These are phyloP conservation scores for Phrynocephalus versicolor DNA, from an alignment of 2,113 vertebrate species.

Conservation along the genomic window DNA sequence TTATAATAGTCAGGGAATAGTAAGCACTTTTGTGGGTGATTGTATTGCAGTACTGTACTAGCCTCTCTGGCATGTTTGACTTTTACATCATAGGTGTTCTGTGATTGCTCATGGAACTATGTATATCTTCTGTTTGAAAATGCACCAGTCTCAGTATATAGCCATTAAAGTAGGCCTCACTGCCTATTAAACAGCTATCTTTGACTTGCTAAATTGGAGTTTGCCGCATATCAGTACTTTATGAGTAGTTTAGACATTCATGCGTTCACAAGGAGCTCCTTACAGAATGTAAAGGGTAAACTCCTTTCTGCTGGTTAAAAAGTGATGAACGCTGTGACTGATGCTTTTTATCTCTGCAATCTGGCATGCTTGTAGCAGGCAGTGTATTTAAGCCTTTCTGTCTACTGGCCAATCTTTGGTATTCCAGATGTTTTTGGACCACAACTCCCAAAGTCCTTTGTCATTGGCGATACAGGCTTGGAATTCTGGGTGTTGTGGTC, in stretches of 20 bases:
- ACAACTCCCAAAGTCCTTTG: too few species aligned
- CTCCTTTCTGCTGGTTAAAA: constrained; percentile 5
- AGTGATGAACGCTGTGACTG: neutral
- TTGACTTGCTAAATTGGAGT: constrained; percentile 16
- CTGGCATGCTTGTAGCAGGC: constrained; percentile 34
- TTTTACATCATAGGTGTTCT: fast-evolving
- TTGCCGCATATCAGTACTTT: neutral
- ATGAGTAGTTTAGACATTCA: neutral
- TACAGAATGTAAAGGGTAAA: neutral
- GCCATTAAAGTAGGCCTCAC: neutral
- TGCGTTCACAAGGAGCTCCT: neutral
- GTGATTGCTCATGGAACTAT: neutral
- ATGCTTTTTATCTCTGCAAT: constrained; percentile 37
- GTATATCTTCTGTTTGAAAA: constrained; percentile 2
- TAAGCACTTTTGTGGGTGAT: constrained; percentile 9
- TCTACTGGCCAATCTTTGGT: too few species aligned
- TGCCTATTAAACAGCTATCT: neutral
- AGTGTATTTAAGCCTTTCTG: constrained; percentile 48
- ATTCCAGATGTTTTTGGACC: too few species aligned
- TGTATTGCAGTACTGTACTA: constrained; percentile 15
- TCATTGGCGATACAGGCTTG: too few species aligned
- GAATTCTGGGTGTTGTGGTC: too few species aligned
- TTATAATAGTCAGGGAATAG: neutral
- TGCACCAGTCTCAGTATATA: neutral
- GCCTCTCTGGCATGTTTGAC: constrained; percentile 24